Base-by-base conservation (phyloP, 2,113 vertebrate species). In the Gadus macrocephalus region DNA sequence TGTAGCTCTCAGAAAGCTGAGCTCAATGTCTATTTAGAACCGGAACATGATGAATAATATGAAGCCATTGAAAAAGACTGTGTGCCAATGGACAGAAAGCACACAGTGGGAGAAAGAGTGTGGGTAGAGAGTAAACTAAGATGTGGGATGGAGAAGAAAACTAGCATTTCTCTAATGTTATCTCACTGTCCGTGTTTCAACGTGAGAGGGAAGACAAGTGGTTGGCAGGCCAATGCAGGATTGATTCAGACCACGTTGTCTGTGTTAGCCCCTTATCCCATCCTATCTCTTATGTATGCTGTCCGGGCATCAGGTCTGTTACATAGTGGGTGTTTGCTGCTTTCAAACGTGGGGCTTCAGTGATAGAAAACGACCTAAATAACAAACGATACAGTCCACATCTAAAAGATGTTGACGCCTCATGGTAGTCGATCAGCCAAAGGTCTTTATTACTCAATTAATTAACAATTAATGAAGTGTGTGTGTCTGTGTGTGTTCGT, bases 71-170 rank as follows among this genome's bases (percentile, higher is more conserved):
- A 49, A 49, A 49, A 14, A 49, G 42, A 49, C 42, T 42, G 38
- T 49, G 42, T 49, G 42, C 42, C 1, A 49, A 49, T 49, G 12
- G 38, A 66, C n/a, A 61, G 59, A 16, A 5, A 62, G 63, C 63
- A 74, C 55, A 58, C 55, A 71, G 78, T 77, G 79, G 67, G 77
- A 78, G 75, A 78, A 74, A 68, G 83, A 78, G 67, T 80, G 55
- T 17, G 55, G n/a, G 55, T 5, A 58, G 55, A 59, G 72, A 71
- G 56, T 75, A 78, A 80, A 76, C 66, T 68, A 49, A 25, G 62
- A 81, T 67, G 71, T 83, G 78, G 78, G 82, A 84, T 74, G 81
- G 14, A 80, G 59, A 73, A 77, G 68, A 62, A 67, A 42, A 59
- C 42, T 31, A 66, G 28, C 73, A 74, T 67, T 77, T 64, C 76